Conservation (phyloP, 2,888 invertebrate genomes). For the Nomada flava region DNA sequence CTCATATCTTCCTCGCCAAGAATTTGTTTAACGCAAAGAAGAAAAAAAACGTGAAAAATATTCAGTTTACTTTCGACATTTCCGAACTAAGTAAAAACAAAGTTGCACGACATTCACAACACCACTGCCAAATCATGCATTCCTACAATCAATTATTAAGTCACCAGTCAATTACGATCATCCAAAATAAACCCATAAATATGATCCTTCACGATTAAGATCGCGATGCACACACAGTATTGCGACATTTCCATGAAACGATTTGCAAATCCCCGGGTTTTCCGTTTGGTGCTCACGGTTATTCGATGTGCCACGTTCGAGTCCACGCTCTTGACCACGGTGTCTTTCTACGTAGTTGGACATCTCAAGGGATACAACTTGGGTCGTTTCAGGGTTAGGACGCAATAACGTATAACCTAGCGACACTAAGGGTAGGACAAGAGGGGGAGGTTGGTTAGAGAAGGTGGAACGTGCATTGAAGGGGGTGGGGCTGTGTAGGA, state of each 20-base stretch:
- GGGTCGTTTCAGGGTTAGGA: conserved; percentile 62
- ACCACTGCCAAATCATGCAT: background rate
- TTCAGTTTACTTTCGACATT: background rate
- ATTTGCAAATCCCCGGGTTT: background rate
- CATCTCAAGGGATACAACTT: conserved; percentile 44
- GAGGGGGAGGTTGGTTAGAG: background rate
- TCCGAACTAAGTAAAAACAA: background rate
- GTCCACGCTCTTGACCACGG: conserved; percentile 61
- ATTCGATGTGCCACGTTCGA: conserved; percentile 38
- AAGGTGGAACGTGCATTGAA: background rate
- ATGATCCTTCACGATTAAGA: background rate
- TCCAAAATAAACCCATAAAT: background rate
- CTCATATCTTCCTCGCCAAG: background rate
- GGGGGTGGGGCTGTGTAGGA: background rate
- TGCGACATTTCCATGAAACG: background rate
- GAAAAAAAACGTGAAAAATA: background rate
- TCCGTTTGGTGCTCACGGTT: conserved; percentile 15
- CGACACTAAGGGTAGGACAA: conserved; percentile 38
- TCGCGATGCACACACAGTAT: background rate
- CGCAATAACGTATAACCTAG: conserved; percentile 56
- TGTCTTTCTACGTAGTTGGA: conserved; percentile 49
- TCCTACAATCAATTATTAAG: background rate
- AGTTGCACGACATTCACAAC: background rate
- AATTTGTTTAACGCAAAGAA: background rate
- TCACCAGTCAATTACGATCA: background rate